phyloP scores from a whole-genome alignment of 2,797 vertebrate genomes.

The Trachurus trachurus region DNA sequence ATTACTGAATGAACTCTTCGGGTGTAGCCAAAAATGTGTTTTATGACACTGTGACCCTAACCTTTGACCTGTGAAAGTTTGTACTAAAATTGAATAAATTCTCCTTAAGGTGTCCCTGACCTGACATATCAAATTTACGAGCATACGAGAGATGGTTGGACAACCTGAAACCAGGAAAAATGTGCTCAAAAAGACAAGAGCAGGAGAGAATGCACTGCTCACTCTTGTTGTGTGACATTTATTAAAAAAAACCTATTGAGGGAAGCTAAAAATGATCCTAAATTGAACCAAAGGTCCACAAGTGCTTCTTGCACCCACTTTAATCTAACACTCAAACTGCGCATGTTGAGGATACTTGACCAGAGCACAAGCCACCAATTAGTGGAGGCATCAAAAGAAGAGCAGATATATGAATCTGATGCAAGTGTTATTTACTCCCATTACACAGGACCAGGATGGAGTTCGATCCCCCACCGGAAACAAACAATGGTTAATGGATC shows the following conservation, averaged over 20 bases:
- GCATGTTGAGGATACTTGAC: not conserved
- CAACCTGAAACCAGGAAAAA: no score
- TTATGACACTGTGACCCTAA: not conserved
- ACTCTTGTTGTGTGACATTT: slow-evolving; percentile 7
- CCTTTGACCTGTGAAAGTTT: not conserved
- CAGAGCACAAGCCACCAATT: slow-evolving; percentile 6
- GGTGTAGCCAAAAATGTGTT: not conserved
- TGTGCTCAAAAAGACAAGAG: no score
- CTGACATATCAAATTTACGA: no score
- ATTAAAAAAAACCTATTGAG: not conserved
- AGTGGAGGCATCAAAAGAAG: not conserved
- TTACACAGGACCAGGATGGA: not conserved
- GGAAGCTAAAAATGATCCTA: slow-evolving; percentile 1
- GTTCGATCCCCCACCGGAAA: not conserved
- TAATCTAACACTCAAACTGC: slow-evolving; percentile 5
- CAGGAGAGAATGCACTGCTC: not conserved
- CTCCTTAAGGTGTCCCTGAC: not conserved
- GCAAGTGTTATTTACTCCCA: slow-evolving; percentile 1
- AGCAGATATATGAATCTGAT: not conserved
- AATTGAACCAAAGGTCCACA: not conserved
- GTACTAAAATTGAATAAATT: not conserved
- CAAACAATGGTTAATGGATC: not conserved
- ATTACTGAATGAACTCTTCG: no score
- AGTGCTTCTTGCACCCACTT: slow-evolving; percentile 8
- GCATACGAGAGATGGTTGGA: no score